Evolutionary conservation across 2,113 vertebrate genomes (phyloP).

Genomic region (Montifringilla adamsi): DNA sequence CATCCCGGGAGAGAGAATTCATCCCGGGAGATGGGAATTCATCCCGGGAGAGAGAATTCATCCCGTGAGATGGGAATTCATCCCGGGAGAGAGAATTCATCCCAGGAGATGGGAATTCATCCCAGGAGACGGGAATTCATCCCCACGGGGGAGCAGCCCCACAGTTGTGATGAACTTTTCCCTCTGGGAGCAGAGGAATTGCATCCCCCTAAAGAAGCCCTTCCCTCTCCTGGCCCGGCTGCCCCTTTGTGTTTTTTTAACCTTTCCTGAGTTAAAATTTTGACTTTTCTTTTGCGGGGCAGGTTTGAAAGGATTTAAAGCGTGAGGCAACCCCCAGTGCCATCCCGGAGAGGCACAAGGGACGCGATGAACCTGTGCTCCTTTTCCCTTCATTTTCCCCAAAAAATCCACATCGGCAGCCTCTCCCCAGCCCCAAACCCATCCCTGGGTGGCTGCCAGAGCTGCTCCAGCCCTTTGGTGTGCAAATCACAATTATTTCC

Average conservation of each 20-base stretch:
- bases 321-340: fast-evolving
- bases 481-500: not conserved
- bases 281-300: not conserved
- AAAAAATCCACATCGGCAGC: not conserved
- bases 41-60: too few species aligned
- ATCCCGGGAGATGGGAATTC: too few species aligned
- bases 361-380: not conserved
- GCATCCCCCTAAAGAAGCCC: not conserved
- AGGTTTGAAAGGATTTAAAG: not conserved
- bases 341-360: not conserved
- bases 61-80: too few species aligned
- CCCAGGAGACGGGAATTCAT: not conserved
- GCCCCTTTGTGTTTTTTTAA: not conserved
- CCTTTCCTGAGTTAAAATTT: not conserved
- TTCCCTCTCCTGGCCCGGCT: not conserved
- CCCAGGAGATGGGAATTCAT: not conserved
- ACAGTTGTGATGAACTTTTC: not conserved
- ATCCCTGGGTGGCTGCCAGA: not conserved
- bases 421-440: not conserved
- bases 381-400: not conserved
- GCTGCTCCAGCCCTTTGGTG: not conserved
- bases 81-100: too few species aligned
- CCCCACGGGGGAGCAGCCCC: not conserved
- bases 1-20: too few species aligned
- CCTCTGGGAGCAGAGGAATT: conserved; percentile 2